These are phyloP conservation scores for Pseudolaguvia tuberculata DNA, from an alignment of 2,113 vertebrate species.

Conservation along the genomic window DNA sequence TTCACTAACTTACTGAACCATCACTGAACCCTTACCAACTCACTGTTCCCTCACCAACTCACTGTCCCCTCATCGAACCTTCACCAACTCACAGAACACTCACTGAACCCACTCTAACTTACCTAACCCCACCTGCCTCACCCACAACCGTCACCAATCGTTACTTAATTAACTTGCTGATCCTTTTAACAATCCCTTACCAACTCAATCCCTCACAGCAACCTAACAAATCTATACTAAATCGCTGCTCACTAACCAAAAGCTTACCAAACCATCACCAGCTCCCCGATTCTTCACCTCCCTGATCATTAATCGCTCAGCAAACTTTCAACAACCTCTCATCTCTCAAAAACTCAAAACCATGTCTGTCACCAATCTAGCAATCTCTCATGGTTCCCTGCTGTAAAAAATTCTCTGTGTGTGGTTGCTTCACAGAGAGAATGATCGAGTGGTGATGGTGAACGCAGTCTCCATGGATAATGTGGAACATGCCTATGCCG, in stretches of 20 bases:
- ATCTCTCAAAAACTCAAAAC: too few relatives aligned
- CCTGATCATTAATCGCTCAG: too few relatives aligned
- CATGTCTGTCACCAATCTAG: neutral
- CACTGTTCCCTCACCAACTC: neutral
- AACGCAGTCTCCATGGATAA: conserved; percentile 99
- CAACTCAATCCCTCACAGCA: neutral
- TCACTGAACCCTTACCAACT: too few relatives aligned
- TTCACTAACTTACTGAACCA: too few relatives aligned
- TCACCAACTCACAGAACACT: too few relatives aligned
- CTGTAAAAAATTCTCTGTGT: neutral
- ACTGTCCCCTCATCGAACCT: neutral
- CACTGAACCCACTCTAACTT: too few relatives aligned
- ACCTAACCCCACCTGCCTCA: too few relatives aligned
- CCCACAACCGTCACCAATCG: too few relatives aligned
- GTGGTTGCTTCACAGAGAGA: conserved; percentile 74
- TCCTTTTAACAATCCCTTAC: neutral
- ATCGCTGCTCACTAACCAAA: too few relatives aligned
- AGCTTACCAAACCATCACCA: neutral
- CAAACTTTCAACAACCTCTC: too few relatives aligned
- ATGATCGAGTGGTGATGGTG: conserved; percentile 98
- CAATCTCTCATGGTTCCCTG: neutral
- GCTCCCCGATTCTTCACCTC: too few relatives aligned
- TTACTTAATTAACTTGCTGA: neutral
- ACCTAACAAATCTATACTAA: neutral
- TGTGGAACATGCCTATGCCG: conserved; percentile 94